These are phyloP conservation scores for Drosophila miranda DNA, from an alignment of 1,140 invertebrate species.

Conservation along the genomic window DNA sequence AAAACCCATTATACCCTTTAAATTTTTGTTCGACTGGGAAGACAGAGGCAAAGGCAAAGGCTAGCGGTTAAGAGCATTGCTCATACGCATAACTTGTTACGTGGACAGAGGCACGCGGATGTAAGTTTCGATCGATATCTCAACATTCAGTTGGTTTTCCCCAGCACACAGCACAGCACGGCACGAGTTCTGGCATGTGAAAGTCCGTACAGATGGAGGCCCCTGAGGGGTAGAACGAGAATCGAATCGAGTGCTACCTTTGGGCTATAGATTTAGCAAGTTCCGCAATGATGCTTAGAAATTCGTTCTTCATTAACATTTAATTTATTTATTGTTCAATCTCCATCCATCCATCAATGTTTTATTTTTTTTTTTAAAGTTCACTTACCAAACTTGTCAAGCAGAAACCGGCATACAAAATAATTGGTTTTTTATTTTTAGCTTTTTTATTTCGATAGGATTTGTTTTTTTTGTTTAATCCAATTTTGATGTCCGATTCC, in stretches of 20 bases:
- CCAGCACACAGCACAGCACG: slow-evolving; percentile 22
- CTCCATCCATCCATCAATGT: slow-evolving; percentile 23
- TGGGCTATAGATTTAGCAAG: slow-evolving; percentile 7
- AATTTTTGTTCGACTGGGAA: too few relatives aligned
- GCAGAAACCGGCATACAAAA: slow-evolving; percentile 59
- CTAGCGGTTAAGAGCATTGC: slow-evolving; percentile 37
- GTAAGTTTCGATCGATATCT: slow-evolving; percentile 24
- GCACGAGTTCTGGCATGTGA: slow-evolving; percentile 36
- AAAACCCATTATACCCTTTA: slow-evolving; percentile 4
- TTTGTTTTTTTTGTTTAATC: slow-evolving; percentile 28
- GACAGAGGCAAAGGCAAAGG: not conserved
- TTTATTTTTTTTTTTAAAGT: slow-evolving; percentile 32
- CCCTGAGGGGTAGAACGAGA: slow-evolving; percentile 17
- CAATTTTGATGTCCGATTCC: slow-evolving; percentile 41
- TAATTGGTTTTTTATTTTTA: slow-evolving; percentile 23
- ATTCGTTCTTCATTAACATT: slow-evolving; percentile 17
- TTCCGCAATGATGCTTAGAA: slow-evolving; percentile 38
- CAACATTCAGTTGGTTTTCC: slow-evolving; percentile 38
- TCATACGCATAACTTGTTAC: slow-evolving; percentile 47
- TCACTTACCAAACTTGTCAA: slow-evolving; percentile 75
- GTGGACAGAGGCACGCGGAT: slow-evolving; percentile 28
- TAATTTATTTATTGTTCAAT: slow-evolving; percentile 13
- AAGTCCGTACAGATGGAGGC: slow-evolving; percentile 11
- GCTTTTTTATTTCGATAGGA: slow-evolving; percentile 8
- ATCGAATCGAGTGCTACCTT: slow-evolving; percentile 16